Conservation (phyloP, 2,888 invertebrate genomes). For the Hemicrepidius hirtus region DNA sequence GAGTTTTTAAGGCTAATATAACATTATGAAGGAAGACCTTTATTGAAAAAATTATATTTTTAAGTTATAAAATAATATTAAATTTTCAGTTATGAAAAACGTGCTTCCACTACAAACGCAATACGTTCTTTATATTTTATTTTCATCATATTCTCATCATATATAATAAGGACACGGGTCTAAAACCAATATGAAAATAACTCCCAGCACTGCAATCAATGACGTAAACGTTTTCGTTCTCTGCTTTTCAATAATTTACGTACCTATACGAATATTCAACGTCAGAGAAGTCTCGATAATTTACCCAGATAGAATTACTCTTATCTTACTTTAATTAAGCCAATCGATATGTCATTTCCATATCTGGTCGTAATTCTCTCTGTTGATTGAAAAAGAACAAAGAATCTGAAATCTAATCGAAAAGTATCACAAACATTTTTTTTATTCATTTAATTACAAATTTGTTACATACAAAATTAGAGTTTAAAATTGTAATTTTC, state of each 20-base stretch:
- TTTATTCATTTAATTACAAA: no score
- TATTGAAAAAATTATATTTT: not conserved
- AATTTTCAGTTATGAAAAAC: conserved; percentile 14
- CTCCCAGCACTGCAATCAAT: conserved; percentile 10
- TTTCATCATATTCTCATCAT: conserved; percentile 16
- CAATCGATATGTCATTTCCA: conserved; percentile 9
- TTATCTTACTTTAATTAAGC: conserved; percentile 6
- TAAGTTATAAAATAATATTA: conserved; percentile 13
- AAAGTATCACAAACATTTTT: not conserved
- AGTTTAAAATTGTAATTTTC: no score
- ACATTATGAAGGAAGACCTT: no score
- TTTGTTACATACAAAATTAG: no score
- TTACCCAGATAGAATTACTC: conserved; percentile 6
- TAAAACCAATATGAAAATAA: conserved; percentile 14
- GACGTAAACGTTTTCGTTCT: conserved; percentile 6
- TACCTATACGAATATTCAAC: conserved; percentile 6
- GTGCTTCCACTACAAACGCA: conserved; percentile 10
- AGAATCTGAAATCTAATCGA: not conserved
- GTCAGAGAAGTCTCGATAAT: conserved; percentile 3
- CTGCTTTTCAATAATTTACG: conserved; percentile 13
- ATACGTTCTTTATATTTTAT: conserved; percentile 8
- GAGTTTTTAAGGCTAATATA: no score
- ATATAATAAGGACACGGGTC: conserved; percentile 6
- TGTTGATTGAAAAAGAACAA: conserved; percentile 9
- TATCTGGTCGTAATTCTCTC: not conserved